Percentiles rank a stretch among this genome's conserved stretches.
phyloP scores from a whole-genome alignment of 2,113 vertebrate genomes.

The Tragelaphus scriptus region DNA sequence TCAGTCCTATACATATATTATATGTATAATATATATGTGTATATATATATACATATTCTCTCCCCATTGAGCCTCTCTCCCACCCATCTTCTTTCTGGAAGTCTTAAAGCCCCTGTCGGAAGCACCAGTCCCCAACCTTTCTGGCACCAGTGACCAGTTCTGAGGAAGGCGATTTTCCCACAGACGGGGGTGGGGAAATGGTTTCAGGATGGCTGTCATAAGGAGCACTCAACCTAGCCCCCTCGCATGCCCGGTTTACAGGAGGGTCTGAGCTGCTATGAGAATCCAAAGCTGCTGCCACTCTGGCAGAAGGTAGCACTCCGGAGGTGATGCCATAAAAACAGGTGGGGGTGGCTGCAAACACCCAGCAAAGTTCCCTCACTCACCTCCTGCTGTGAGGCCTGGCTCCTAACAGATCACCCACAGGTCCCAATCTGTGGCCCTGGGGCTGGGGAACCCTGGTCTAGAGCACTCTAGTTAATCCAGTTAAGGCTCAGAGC shows the following conservation, averaged over 20 bases:
- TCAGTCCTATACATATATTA: neutral
- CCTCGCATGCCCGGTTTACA: neutral
- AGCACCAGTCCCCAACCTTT: neutral
- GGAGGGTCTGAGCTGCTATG: neutral
- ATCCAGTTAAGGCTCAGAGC: neutral
- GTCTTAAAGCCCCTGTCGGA: neutral
- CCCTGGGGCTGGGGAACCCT: neutral
- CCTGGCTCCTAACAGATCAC: neutral
- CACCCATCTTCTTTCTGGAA: neutral
- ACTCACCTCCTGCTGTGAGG: accelerated
- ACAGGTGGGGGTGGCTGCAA: neutral
- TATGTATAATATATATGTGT: neutral
- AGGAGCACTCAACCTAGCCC: neutral
- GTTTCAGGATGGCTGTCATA: neutral
- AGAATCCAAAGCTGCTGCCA: neutral
- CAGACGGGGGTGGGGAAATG: neutral
- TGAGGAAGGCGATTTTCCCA: neutral
- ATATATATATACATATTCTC: neutral
- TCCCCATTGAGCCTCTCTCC: neutral
- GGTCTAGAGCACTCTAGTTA: neutral
- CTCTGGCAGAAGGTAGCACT: accelerated
- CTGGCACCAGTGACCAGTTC: neutral
- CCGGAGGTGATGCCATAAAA: neutral
- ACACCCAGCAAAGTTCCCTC: neutral
- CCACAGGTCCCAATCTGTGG: neutral